A percentile compares a stretch with the other conserved stretches of the same genome.
These are phyloP conservation scores for Scyliorhinus canicula DNA, from an alignment of 2,797 vertebrate genomes.

Conservation along the genomic window DNA sequence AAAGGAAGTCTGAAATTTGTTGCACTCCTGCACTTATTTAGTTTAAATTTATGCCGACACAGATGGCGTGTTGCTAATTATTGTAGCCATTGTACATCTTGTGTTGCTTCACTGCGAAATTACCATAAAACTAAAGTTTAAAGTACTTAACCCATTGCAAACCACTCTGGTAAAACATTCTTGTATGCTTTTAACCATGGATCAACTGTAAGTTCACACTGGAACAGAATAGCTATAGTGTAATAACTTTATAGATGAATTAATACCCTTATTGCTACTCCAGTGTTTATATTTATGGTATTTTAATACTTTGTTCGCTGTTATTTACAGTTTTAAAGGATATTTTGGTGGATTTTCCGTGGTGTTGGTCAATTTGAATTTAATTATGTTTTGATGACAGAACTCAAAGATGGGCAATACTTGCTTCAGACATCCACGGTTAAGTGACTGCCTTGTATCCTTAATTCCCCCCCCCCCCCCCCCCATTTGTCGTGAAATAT, in stretches of 20 bases:
- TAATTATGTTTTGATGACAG: background rate
- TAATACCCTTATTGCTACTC: background rate
- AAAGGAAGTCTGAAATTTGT: constrained; percentile 70
- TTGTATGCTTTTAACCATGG: background rate
- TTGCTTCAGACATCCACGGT: background rate
- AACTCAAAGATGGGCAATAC: background rate
- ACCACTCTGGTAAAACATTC: background rate
- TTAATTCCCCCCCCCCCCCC: no score
- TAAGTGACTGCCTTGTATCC: background rate
- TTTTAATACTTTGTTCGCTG: background rate
- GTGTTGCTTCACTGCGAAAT: constrained; percentile 22
- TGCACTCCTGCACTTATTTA: constrained; percentile 50
- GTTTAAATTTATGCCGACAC: constrained; percentile 41
- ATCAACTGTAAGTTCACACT: background rate
- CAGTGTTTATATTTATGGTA: background rate
- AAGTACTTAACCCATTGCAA: constrained; percentile 7
- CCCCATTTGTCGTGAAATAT: background rate
- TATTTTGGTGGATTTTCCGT: background rate
- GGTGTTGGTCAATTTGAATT: background rate
- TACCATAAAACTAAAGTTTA: constrained; percentile 15
- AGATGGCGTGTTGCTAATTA: constrained; percentile 47
- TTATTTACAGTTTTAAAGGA: background rate
- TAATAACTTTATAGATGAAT: background rate
- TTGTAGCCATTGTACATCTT: constrained; percentile 46
- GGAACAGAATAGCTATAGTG: background rate